A percentile compares a stretch with the other conserved stretches of the same genome.
Evolutionary conservation across 2,113 vertebrate genomes (phyloP).

Genomic region (Pygoscelis adeliae): DNA sequence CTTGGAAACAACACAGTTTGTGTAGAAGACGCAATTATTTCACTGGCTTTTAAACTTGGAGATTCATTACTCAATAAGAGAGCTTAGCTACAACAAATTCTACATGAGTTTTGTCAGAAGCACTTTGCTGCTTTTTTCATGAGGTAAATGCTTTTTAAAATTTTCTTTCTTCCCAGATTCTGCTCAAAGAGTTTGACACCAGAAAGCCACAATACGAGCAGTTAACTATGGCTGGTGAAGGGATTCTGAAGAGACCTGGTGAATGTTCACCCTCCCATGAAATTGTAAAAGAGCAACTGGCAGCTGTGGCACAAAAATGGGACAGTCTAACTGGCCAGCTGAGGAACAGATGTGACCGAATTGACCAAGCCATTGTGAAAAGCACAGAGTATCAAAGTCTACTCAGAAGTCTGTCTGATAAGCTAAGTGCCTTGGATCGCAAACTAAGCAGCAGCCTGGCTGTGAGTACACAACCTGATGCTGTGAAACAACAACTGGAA

Average conservation of each 20-base stretch:
- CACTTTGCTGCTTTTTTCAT: neutral
- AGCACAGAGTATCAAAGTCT: slow-evolving; percentile 88
- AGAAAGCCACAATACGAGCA: slow-evolving; percentile 91
- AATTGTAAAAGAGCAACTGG: slow-evolving; percentile 82
- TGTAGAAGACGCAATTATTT: neutral
- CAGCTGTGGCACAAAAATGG: slow-evolving; percentile 88
- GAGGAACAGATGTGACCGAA: slow-evolving; percentile 83
- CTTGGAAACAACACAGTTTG: neutral
- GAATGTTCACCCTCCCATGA: slow-evolving; percentile 75
- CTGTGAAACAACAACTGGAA: slow-evolving; percentile 89
- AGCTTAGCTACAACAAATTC: neutral
- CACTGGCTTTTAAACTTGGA: neutral
- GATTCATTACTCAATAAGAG: neutral
- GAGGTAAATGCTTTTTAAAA: neutral
- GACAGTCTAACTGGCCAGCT: slow-evolving; percentile 86
- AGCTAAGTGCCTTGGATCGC: slow-evolving; percentile 78
- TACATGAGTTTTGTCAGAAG: neutral
- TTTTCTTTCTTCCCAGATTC: slow-evolving; percentile 79
- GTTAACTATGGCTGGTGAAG: slow-evolving; percentile 80
- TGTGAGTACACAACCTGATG: slow-evolving; percentile 84
- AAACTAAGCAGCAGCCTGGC: slow-evolving; percentile 81
- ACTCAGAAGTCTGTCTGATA: slow-evolving; percentile 81
- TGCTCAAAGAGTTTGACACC: slow-evolving; percentile 96
- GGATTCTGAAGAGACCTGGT: slow-evolving; percentile 82
- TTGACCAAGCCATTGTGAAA: slow-evolving; percentile 88